Conservation (phyloP, 1,140 invertebrate genomes). For the Samia ricini region DNA sequence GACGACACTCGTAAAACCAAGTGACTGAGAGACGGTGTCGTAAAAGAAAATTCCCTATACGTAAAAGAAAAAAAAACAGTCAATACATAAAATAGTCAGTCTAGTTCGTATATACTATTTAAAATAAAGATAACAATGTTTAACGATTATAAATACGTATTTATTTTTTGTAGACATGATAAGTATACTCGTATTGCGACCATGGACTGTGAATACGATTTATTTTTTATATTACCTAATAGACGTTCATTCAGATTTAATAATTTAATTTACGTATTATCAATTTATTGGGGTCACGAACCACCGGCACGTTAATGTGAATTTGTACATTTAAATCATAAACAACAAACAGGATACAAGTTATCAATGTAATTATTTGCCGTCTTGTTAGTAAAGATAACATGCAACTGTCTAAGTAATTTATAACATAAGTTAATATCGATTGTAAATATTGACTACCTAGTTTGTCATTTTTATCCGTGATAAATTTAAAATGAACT, state of each 20-base stretch:
- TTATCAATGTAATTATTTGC: not conserved
- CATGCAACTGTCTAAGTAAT: not conserved
- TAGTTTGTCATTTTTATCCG: not conserved
- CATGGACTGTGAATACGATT: not conserved
- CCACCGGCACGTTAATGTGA: not conserved
- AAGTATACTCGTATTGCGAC: not conserved
- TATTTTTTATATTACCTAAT: not conserved
- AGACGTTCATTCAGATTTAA: not conserved
- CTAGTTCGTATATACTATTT: not conserved
- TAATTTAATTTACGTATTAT: not conserved
- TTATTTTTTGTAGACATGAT: not conserved
- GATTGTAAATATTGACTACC: not conserved
- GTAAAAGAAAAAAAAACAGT: slow-evolving; percentile 5
- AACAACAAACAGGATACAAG: not conserved
- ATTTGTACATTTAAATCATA: not conserved
- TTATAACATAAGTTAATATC: not conserved
- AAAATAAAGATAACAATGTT: slow-evolving; percentile 6
- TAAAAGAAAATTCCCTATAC: slow-evolving; percentile 9
- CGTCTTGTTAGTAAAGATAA: not conserved
- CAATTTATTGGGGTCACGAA: not conserved
- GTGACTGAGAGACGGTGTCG: slow-evolving; percentile 5
- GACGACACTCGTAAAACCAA: slow-evolving; percentile 28
- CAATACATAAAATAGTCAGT: not conserved
- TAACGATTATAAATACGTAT: not conserved
- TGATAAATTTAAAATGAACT: not conserved